Base-by-base conservation (phyloP, 1,140 invertebrate species). In the Orussus abietinus region DNA sequence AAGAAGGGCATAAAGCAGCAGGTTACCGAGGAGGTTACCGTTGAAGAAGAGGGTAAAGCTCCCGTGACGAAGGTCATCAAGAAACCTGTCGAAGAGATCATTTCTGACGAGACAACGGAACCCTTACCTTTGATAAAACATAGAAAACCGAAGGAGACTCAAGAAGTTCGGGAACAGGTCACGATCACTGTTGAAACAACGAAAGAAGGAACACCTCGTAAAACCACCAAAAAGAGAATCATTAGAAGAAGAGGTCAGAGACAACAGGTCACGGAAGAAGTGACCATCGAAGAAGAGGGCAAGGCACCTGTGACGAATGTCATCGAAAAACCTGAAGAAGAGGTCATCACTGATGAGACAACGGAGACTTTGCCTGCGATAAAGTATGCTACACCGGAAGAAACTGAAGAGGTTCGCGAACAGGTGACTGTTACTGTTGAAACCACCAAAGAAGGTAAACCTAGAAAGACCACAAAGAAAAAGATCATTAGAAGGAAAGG, bases 261-360 rank as follows among this genome's bases (percentile, higher is more conserved):
- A 47, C 62, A 73, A 58, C 59, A 74, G 45, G 57, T 71, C 2
- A 71, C 67, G 2, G 71, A 75, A 53, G 60, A 72, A 17, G 55
- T 64, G 28, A 70, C 64, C 4, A 48, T 74, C 3, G 64, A 74
- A 45, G 67, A 74, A 45, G 69, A 70, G 40, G 69, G 69, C 31
- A 67, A 74, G 42, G 42, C 37, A 7, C 64, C 69, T 9, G 35
- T 64, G 12, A 73, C 62, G 3, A 68, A 55, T 10, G 50, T 74
- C 4, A 57, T 55, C 6, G 57, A 48, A 36, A 26, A 48, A 22
- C 42, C 52, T 26, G 45, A 43, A 29, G 42, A 51, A 36, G 48
- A 57, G 33, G 39, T 45, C 5, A n/a, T 47, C 12, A 21, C 19
- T 17, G 54, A 58, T 12, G 48, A 42, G 33, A 29, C 13, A 7